Conservation (phyloP, 2,888 invertebrate genomes). For the Troides helena region DNA sequence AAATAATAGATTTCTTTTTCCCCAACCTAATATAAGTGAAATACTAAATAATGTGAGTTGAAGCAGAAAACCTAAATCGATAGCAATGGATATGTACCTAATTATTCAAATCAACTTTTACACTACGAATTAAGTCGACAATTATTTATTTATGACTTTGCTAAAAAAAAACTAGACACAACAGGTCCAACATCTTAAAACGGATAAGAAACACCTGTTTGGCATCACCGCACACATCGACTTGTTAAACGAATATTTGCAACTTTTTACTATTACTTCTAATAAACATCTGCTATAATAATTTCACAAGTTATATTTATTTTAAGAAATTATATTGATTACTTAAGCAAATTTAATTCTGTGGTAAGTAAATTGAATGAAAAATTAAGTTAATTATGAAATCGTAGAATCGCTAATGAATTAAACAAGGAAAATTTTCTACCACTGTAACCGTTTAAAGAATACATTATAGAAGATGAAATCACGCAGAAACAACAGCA, state of each 20-base stretch:
- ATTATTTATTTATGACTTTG: slow-evolving; percentile 11
- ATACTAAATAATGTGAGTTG: neutral
- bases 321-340: neutral
- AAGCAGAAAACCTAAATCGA: neutral
- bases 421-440: neutral
- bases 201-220: slow-evolving; percentile 25
- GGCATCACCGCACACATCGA: slow-evolving; percentile 9
- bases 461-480: neutral
- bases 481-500: neutral
- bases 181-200: slow-evolving; percentile 14
- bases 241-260: slow-evolving; percentile 11
- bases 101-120: neutral
- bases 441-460: neutral
- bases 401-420: neutral
- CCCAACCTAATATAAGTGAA: neutral
- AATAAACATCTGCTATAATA: slow-evolving; percentile 14
- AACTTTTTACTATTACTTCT: slow-evolving; percentile 17
- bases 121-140: slow-evolving; percentile 6
- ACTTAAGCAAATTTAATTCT: neutral
- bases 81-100: neutral
- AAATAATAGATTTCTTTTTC: too few species aligned
- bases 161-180: slow-evolving; percentile 18
- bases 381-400: neutral
- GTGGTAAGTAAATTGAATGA: neutral
- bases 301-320: neutral